Percentiles rank a stretch among this genome's conserved stretches.
These are phyloP conservation scores for Pseudocheirus occidentalis DNA, from an alignment of 2,797 vertebrate genomes.

Conservation along the genomic window DNA sequence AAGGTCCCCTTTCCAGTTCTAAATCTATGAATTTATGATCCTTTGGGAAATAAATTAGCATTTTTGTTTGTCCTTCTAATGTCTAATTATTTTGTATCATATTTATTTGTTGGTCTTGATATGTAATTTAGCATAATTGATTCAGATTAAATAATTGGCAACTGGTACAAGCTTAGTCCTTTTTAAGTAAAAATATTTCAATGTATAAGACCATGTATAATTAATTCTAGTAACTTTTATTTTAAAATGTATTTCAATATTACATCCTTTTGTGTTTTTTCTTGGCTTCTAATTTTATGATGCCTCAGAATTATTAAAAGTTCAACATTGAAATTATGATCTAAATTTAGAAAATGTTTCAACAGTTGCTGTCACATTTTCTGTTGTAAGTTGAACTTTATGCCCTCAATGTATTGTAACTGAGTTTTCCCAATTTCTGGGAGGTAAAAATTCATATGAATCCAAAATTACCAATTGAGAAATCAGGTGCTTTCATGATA, in stretches of 20 bases:
- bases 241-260: background rate
- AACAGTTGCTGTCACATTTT: background rate
- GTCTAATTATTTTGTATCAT: background rate
- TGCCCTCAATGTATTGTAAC: background rate
- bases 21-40: background rate
- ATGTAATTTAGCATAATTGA: background rate
- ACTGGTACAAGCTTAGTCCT: background rate
- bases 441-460: background rate
- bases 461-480: background rate
- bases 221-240: background rate
- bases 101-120: background rate
- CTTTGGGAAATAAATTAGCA: background rate
- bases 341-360: background rate
- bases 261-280: background rate
- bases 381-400: background rate
- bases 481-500: background rate
- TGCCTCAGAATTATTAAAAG: background rate
- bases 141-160: background rate
- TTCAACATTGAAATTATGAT: background rate
- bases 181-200: background rate
- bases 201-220: background rate
- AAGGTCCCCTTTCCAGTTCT: background rate
- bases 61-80: background rate
- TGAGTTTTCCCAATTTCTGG: background rate
- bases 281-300: background rate